A percentile compares a stretch with the other conserved stretches of the same genome.
phyloP scores from a whole-genome alignment of 2,888 invertebrate genomes.

The Glyphotaelius pellucidus region DNA sequence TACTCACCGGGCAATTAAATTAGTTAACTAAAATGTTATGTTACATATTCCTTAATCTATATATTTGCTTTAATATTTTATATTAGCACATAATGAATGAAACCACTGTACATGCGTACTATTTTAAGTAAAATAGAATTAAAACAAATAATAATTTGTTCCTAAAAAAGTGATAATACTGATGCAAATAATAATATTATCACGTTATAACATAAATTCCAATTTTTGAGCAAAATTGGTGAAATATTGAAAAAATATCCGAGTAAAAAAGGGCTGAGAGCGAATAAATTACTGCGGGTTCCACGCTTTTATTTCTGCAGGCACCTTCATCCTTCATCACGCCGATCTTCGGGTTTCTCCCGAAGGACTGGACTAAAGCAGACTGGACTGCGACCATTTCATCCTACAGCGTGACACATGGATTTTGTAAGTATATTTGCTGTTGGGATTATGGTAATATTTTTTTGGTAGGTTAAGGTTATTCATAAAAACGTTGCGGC shows the following conservation, averaged over 20 bases:
- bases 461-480: neutral
- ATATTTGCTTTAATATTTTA: too few species aligned
- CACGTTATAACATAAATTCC: neutral
- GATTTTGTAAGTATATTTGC: neutral
- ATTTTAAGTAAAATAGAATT: too few species aligned
- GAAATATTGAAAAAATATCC: neutral
- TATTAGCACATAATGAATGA: too few species aligned
- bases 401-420: neutral
- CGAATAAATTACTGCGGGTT: neutral
- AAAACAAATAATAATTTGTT: too few species aligned
- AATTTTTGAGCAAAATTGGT: neutral
- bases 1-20: too few species aligned
- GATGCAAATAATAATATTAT: too few species aligned
- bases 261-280: neutral
- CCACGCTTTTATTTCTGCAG: neutral
- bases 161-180: too few species aligned
- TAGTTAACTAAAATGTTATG: too few species aligned
- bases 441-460: neutral
- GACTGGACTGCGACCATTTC: neutral
- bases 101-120: too few species aligned
- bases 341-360: neutral
- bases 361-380: neutral
- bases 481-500: neutral
- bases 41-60: too few species aligned
- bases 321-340: neutral